phyloP scores from a whole-genome alignment of 2,888 invertebrate genomes.

The Monopis laevigella region DNA sequence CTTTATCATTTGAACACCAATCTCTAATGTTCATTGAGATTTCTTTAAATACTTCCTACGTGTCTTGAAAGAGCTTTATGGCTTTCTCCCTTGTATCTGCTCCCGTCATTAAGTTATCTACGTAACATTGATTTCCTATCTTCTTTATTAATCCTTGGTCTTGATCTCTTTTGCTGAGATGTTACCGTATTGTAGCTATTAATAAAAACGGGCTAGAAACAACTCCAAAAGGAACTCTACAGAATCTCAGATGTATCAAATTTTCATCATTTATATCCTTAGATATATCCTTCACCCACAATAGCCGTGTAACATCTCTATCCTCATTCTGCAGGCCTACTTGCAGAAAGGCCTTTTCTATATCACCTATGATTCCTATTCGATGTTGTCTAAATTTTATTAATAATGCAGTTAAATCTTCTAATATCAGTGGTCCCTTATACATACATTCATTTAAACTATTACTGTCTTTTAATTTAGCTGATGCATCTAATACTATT shows the following conservation, averaged over 20 bases:
- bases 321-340: constrained; percentile 19
- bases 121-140: constrained; percentile 16
- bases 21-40: constrained; percentile 8
- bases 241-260: constrained; percentile 16
- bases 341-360: constrained; percentile 24
- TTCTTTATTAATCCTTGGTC: background rate
- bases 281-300: constrained; percentile 18
- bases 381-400: constrained; percentile 20
- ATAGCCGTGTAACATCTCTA: constrained; percentile 21
- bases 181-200: constrained; percentile 17
- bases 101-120: constrained; percentile 9
- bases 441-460: constrained; percentile 24
- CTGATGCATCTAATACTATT: constrained; percentile 21
- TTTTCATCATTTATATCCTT: background rate
- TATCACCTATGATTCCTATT: constrained; percentile 21
- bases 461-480: constrained; percentile 17
- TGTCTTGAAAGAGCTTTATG: background rate
- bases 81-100: background rate
- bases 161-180: constrained; percentile 9
- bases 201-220: constrained; percentile 20
- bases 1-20: constrained; percentile 16
- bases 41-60: background rate
- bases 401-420: constrained; percentile 21
- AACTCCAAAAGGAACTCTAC: constrained; percentile 18
- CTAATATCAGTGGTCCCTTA: constrained; percentile 21